These are phyloP conservation scores for Ifrita kowaldi DNA, from an alignment of 2,113 vertebrate genomes.

Conservation along the genomic window DNA sequence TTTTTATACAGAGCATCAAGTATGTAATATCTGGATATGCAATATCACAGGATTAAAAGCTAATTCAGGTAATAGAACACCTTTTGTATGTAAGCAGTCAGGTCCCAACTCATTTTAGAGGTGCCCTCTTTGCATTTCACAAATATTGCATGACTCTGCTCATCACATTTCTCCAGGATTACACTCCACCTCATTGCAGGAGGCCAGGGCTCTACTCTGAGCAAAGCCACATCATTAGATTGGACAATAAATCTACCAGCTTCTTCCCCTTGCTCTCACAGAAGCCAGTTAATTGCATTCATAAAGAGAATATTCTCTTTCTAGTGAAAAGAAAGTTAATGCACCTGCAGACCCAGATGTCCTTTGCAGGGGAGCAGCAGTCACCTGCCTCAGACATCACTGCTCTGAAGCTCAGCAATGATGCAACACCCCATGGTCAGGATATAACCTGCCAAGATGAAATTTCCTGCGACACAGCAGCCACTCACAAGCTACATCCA, in stretches of 20 bases:
- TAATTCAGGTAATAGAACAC: not conserved
- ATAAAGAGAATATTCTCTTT: not conserved
- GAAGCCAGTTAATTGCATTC: not conserved
- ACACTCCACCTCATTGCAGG: not conserved
- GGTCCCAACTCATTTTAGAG: not conserved
- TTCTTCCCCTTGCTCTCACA: not conserved
- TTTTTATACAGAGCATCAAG: not conserved
- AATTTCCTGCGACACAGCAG: not conserved
- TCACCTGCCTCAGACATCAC: not conserved
- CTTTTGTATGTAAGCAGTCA: not conserved
- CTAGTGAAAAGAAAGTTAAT: not conserved
- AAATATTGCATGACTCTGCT: not conserved
- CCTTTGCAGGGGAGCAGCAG: not conserved
- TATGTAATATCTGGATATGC: not conserved
- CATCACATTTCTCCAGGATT: not conserved
- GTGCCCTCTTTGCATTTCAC: not conserved
- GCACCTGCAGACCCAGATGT: not conserved
- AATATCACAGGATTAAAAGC: not conserved
- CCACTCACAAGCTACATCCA: accelerated
- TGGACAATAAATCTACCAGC: not conserved
- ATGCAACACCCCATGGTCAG: not conserved
- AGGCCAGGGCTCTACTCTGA: not conserved
- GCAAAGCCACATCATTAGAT: not conserved
- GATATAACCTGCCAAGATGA: not conserved
- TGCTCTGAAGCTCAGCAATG: not conserved